Evolutionary conservation across 2,888 invertebrate species (phyloP).

Genomic region (Unio delphinus): DNA sequence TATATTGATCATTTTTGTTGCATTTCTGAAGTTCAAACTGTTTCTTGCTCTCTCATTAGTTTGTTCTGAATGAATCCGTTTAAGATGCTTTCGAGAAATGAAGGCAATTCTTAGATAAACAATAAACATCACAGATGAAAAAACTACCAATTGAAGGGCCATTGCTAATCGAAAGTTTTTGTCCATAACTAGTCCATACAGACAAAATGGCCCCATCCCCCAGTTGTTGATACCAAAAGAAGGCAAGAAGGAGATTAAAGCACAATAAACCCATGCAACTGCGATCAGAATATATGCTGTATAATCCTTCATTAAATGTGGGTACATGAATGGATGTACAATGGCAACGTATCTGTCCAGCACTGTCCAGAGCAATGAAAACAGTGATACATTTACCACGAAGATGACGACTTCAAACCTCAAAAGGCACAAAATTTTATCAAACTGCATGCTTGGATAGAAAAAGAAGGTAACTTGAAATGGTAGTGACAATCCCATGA

Average conservation of each 20-base stretch:
- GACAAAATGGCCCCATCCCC: slow-evolving; percentile 26
- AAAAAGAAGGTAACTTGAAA: slow-evolving; percentile 42
- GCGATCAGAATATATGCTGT: slow-evolving; percentile 25
- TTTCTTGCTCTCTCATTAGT: background rate
- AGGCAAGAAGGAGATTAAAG: slow-evolving; percentile 24
- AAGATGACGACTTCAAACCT: slow-evolving; percentile 35
- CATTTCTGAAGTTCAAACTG: too few species aligned
- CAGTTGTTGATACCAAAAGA: slow-evolving; percentile 31
- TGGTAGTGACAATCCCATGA: slow-evolving; percentile 42
- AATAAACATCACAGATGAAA: slow-evolving; percentile 30
- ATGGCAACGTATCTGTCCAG: slow-evolving; percentile 47
- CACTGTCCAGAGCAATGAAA: slow-evolving; percentile 38
- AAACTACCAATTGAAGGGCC: slow-evolving; percentile 18
- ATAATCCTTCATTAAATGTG: slow-evolving; percentile 65
- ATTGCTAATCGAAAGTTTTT: slow-evolving; percentile 23
- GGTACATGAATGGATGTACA: slow-evolving; percentile 29
- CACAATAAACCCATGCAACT: slow-evolving; percentile 31
- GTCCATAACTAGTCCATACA: slow-evolving; percentile 38
- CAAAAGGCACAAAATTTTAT: slow-evolving; percentile 35
- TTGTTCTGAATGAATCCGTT: slow-evolving; percentile 12
- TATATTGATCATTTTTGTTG: slow-evolving; percentile 19
- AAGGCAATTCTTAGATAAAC: slow-evolving; percentile 28
- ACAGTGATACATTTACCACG: slow-evolving; percentile 37
- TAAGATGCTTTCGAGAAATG: slow-evolving; percentile 29
- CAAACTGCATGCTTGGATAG: slow-evolving; percentile 24